Percentiles rank a stretch among this genome's conserved stretches.
Conservation (phyloP, 2,113 vertebrate genomes). For the Nasalis larvatus region DNA sequence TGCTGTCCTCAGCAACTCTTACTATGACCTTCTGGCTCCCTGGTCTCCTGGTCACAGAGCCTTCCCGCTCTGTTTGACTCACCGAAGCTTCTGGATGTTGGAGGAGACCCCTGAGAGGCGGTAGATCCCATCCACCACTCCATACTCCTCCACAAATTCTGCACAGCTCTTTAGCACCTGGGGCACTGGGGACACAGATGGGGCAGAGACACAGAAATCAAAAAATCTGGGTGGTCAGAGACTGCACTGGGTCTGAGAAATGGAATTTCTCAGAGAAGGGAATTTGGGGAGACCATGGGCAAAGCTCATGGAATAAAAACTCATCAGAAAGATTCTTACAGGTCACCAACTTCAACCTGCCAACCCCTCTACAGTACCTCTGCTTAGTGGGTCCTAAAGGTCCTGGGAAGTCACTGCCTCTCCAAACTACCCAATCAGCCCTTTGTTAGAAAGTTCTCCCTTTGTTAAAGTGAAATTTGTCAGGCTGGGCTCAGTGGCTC, state of each 20-base stretch:
- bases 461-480: not conserved
- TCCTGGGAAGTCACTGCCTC: not conserved
- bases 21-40: not conserved
- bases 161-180: constrained; percentile 91
- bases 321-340: not conserved
- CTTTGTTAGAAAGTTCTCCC: not conserved
- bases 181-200: constrained; percentile 85
- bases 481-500: too few species aligned
- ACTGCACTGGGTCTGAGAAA: not conserved
- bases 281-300: not conserved
- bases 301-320: not conserved
- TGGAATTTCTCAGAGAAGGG: not conserved
- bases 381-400: not conserved
- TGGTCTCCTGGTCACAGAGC: not conserved
- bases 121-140: constrained; percentile 95
- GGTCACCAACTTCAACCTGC: not conserved
- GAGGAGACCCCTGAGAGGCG: constrained; percentile 94
- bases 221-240: not conserved
- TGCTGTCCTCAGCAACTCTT: not conserved
- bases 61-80: not conserved
- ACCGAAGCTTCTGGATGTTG: constrained; percentile 95
- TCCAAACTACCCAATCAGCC: not conserved
- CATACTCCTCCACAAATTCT: constrained; percentile 93
- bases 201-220: not conserved
- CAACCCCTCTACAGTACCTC: not conserved